Conservation (phyloP, 2,113 vertebrate species). For the Rhagologus leucostigma region DNA sequence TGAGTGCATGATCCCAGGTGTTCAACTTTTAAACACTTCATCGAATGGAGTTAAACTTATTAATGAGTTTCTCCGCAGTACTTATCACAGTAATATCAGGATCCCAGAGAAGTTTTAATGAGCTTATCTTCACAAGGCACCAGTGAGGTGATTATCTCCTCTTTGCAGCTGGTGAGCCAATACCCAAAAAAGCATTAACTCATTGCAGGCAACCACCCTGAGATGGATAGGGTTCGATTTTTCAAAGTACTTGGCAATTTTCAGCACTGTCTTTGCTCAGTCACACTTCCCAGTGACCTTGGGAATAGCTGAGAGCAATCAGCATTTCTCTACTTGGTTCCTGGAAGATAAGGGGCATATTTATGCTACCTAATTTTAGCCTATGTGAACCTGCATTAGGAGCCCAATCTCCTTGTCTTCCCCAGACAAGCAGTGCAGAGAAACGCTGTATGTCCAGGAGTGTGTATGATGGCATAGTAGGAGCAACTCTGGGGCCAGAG, state of each 20-base stretch:
- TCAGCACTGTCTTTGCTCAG: constrained; percentile 10
- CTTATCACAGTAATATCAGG: constrained; percentile 25
- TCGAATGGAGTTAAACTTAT: neutral
- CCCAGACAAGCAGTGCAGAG: neutral
- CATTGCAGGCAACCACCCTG: neutral
- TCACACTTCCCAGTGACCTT: constrained; percentile 24
- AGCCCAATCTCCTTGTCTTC: neutral
- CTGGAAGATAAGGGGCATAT: constrained; percentile 21
- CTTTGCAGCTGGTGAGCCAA: constrained; percentile 1
- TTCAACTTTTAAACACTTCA: neutral
- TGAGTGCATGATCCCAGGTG: neutral
- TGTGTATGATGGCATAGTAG: fast-evolving
- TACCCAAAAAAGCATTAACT: constrained; percentile 3
- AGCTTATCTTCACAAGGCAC: constrained; percentile 36
- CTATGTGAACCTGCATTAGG: neutral
- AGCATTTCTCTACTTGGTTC: neutral
- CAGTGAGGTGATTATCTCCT: constrained; percentile 20
- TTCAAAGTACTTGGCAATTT: constrained; percentile 11
- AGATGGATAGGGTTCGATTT: neutral
- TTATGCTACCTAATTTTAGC: constrained; percentile 50
- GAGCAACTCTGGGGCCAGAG: neutral
- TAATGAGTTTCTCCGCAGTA: neutral
- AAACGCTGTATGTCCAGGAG: neutral
- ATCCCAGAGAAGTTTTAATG: constrained; percentile 32
- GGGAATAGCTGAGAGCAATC: neutral